phyloP scores from a whole-genome alignment of 2,888 invertebrate genomes.

The Ennomos fuscantarius region DNA sequence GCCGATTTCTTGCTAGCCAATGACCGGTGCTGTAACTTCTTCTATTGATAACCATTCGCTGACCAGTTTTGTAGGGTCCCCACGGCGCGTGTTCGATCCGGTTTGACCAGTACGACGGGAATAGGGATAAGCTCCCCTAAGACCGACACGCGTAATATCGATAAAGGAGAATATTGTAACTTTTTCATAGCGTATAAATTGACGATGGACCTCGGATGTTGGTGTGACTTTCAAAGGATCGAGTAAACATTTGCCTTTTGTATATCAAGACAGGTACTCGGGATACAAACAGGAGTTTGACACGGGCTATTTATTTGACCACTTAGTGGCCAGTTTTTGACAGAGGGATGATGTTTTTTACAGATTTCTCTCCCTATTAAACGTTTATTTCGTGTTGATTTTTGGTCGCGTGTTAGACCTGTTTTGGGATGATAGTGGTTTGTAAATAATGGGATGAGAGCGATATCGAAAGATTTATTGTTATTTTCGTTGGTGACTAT shows the following conservation, averaged over 20 bases:
- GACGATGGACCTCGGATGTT: constrained; percentile 80
- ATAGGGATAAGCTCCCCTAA: constrained; percentile 41
- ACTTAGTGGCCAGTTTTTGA: constrained; percentile 72
- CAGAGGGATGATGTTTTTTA: constrained; percentile 58
- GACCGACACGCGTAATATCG: constrained; percentile 49
- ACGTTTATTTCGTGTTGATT: constrained; percentile 58
- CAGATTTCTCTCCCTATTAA: constrained; percentile 76
- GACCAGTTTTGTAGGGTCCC: constrained; percentile 66
- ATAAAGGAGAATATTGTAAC: constrained; percentile 44
- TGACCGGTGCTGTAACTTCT: constrained; percentile 40
- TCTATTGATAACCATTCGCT: constrained; percentile 65
- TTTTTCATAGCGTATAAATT: constrained; percentile 66
- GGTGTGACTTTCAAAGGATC: constrained; percentile 53
- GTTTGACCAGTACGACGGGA: constrained; percentile 48
- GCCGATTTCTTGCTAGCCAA: constrained; percentile 61
- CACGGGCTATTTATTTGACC: constrained; percentile 75
- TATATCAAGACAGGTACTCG: constrained; percentile 70
- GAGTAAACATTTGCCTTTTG: constrained; percentile 71
- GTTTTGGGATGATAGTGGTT: constrained; percentile 61
- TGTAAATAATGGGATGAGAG: constrained; percentile 61
- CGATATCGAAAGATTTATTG: constrained; percentile 56
- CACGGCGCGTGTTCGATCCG: constrained; percentile 64
- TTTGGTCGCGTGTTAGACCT: constrained; percentile 72
- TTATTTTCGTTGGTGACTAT: constrained; percentile 41
- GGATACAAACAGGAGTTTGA: constrained; percentile 67